phyloP scores from a whole-genome alignment of 2,113 vertebrate species.

The Odocoileus virginianus region DNA sequence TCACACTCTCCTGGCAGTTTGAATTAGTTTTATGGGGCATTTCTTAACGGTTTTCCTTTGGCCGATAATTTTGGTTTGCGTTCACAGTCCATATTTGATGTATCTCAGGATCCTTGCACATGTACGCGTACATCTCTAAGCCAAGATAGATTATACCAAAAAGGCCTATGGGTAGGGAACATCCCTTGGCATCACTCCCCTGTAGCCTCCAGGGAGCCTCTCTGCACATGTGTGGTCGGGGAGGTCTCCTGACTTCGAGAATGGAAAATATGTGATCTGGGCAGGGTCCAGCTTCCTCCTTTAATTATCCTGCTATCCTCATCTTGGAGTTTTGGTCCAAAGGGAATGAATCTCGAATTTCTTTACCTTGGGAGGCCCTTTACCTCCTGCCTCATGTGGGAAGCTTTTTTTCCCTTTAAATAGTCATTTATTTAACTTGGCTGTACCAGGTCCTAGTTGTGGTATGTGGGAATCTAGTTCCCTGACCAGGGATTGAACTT shows the following conservation, averaged over 20 bases:
- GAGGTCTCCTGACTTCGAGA: not conserved
- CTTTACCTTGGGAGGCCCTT: not conserved
- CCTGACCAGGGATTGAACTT: not conserved
- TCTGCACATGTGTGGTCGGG: not conserved
- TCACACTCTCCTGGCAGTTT: not conserved
- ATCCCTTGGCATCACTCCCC: not conserved
- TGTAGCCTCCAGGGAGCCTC: not conserved
- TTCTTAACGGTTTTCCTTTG: not conserved
- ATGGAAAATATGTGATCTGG: not conserved
- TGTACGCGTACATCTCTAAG: not conserved
- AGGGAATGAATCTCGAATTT: not conserved
- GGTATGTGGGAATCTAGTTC: not conserved
- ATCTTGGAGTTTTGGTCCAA: not conserved
- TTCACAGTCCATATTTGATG: not conserved
- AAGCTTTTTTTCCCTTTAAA: not conserved
- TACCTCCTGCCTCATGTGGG: not conserved
- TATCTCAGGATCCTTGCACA: not conserved
- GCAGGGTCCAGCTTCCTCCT: not conserved
- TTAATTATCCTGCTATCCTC: not conserved
- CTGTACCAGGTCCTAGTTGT: not conserved
- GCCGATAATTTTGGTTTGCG: accelerated
- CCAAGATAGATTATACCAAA: not conserved
- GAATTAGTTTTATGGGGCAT: not conserved
- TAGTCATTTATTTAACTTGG: not conserved
- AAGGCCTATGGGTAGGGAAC: not conserved